Conservation (phyloP, 1,140 invertebrate genomes). For the Ceratina japonica region DNA sequence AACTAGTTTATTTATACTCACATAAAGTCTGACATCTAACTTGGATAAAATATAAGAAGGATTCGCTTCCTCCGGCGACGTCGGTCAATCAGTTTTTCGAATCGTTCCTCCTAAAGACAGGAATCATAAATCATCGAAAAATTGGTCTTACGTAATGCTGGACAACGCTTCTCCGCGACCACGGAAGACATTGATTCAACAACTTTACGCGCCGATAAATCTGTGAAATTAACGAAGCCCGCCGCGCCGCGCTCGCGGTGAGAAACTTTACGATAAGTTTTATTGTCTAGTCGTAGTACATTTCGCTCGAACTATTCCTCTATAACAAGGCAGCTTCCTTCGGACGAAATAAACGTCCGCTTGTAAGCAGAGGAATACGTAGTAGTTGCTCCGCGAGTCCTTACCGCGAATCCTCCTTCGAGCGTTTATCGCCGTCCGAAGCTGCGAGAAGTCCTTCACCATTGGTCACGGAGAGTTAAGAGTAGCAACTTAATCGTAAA, state of each 20-base stretch:
- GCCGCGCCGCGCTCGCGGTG: slow-evolving; percentile 1
- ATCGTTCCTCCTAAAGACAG: too few species aligned
- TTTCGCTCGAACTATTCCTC: slow-evolving; percentile 12
- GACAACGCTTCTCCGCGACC: slow-evolving; percentile 19
- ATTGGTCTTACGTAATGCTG: slow-evolving; percentile 26
- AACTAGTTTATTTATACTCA: too few species aligned
- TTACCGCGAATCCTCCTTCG: slow-evolving; percentile 20
- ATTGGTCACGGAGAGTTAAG: slow-evolving; percentile 32
- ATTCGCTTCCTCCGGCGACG: too few species aligned
- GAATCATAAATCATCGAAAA: too few species aligned
- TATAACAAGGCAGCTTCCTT: slow-evolving; percentile 40
- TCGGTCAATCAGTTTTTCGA: too few species aligned
- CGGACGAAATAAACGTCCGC: slow-evolving; percentile 56
- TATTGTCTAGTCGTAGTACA: slow-evolving; percentile 56
- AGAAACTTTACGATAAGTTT: slow-evolving; percentile 62
- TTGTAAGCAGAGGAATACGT: slow-evolving; percentile 8
- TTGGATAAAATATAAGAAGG: too few species aligned
- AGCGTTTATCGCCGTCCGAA: slow-evolving; percentile 51
- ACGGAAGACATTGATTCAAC: slow-evolving; percentile 55
- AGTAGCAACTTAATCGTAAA: slow-evolving; percentile 65
- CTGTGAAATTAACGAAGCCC: slow-evolving; percentile 57
- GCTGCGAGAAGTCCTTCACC: slow-evolving; percentile 14
- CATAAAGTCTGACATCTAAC: too few species aligned
- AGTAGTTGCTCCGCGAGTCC: slow-evolving; percentile 22
- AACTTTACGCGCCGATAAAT: slow-evolving; percentile 61